Evolutionary conservation across 1,140 invertebrate species (phyloP).

Genomic region (Bombus polaris): DNA sequence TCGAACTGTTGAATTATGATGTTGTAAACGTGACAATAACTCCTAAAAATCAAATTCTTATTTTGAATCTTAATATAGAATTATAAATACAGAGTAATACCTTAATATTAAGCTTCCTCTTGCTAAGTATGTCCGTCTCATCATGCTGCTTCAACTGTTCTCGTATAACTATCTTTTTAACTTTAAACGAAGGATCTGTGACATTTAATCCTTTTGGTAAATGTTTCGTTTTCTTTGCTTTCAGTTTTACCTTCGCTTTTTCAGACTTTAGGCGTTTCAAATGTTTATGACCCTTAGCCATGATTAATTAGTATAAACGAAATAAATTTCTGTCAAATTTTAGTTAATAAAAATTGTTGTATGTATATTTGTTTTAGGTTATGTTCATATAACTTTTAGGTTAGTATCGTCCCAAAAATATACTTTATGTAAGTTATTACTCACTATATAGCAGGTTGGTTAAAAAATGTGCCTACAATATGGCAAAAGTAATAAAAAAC

Average conservation of each 20-base stretch:
- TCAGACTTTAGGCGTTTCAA: slow-evolving; percentile 89
- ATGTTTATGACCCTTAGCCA: slow-evolving; percentile 84
- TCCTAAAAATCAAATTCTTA: slow-evolving; percentile 83
- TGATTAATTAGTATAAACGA: slow-evolving; percentile 50
- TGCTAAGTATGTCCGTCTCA: slow-evolving; percentile 86
- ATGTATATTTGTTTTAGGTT: not conserved
- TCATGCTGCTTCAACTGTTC: slow-evolving; percentile 88
- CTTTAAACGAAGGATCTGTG: slow-evolving; percentile 93
- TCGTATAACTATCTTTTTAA: slow-evolving; percentile 91
- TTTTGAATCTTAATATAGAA: slow-evolving; percentile 2
- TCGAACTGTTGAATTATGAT: slow-evolving; percentile 89
- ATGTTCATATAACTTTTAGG: not conserved
- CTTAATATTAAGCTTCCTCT: slow-evolving; percentile 88
- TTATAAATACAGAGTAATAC: slow-evolving; percentile 74
- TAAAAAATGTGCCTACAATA: not conserved
- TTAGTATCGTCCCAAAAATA: not conserved
- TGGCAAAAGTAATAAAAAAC: not conserved
- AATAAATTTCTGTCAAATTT: not conserved
- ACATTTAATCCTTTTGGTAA: slow-evolving; percentile 91
- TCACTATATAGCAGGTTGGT: not conserved
- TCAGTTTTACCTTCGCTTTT: slow-evolving; percentile 90
- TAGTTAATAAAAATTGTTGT: not conserved
- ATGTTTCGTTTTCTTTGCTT: slow-evolving; percentile 85
- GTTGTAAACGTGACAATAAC: slow-evolving; percentile 88
- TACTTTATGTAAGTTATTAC: not conserved